Conservation (phyloP, 2,888 invertebrate genomes). For the Limenitis camilla region DNA sequence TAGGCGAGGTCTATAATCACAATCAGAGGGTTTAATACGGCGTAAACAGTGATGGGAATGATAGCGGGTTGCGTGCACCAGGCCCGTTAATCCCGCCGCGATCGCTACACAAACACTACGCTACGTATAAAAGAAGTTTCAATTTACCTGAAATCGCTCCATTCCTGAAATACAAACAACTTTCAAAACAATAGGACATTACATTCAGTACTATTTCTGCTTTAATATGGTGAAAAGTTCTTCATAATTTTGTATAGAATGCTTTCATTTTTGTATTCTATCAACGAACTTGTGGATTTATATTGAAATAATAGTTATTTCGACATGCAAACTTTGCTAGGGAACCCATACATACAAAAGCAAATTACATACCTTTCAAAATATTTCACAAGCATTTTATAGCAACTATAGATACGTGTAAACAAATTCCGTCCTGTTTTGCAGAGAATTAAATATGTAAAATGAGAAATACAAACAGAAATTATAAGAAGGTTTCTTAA, state of each 20-base stretch:
- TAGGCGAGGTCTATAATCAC: conserved; percentile 52
- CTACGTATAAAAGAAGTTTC: conserved; percentile 33
- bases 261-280: conserved; percentile 2
- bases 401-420: too few species aligned
- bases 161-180: conserved; percentile 17
- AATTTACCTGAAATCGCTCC: conserved; percentile 30
- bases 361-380: too few species aligned
- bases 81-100: conserved; percentile 52
- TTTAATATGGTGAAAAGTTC: conserved; percentile 9
- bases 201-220: conserved; percentile 1
- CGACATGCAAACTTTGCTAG: too few species aligned
- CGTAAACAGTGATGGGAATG: conserved; percentile 65
- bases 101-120: conserved; percentile 29
- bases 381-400: too few species aligned
- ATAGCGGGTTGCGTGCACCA: conserved; percentile 57
- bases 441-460: too few species aligned
- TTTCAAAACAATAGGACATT: conserved; percentile 13
- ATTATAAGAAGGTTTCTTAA: too few species aligned
- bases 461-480: too few species aligned
- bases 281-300: background rate
- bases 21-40: conserved; percentile 67
- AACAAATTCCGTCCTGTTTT: too few species aligned
- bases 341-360: too few species aligned
- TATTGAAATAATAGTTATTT: too few species aligned
- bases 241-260: background rate